Evolutionary conservation across 2,888 invertebrate species (phyloP).

Genomic region (Anaspis maculata): DNA sequence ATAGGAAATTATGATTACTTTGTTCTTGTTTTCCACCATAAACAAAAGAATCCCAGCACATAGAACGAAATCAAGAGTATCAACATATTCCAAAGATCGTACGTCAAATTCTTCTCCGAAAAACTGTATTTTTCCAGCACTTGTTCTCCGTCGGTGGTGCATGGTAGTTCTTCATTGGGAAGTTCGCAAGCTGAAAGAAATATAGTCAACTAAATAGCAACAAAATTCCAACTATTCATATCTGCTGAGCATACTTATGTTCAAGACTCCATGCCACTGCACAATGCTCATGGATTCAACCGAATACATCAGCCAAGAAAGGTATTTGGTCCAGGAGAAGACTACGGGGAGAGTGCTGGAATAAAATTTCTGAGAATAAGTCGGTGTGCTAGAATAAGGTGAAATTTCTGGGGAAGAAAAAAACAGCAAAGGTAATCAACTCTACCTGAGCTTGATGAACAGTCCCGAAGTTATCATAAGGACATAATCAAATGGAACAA

Average conservation of each 20-base stretch:
- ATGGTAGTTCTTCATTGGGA: conserved; percentile 55
- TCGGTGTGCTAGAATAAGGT: too few species aligned
- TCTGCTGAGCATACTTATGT: conserved; percentile 54
- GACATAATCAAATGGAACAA: conserved; percentile 79
- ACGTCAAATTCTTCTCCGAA: conserved; percentile 50
- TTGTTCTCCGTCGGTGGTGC: conserved; percentile 61
- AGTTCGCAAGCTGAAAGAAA: conserved; percentile 52
- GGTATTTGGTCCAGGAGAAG: conserved; percentile 67
- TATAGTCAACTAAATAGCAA: neutral
- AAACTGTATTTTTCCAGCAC: conserved; percentile 71
- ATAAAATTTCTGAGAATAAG: too few species aligned
- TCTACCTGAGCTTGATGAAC: conserved; percentile 72
- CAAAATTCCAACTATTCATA: neutral
- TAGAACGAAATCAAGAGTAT: conserved; percentile 62
- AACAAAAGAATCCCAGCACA: conserved; percentile 57
- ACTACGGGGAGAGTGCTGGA: conserved; percentile 60
- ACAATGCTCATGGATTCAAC: conserved; percentile 75
- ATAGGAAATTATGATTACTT: too few species aligned
- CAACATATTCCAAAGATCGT: conserved; percentile 58
- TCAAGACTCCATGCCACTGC: conserved; percentile 70
- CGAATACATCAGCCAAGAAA: conserved; percentile 82
- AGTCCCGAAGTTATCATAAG: conserved; percentile 83
- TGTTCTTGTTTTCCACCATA: conserved; percentile 55
- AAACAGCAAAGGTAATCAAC: neutral
- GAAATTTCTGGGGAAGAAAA: neutral